Percentiles rank a stretch among this genome's conserved stretches.
Evolutionary conservation across 2,113 vertebrate species (phyloP).

Genomic region (Saguinus imperator): DNA sequence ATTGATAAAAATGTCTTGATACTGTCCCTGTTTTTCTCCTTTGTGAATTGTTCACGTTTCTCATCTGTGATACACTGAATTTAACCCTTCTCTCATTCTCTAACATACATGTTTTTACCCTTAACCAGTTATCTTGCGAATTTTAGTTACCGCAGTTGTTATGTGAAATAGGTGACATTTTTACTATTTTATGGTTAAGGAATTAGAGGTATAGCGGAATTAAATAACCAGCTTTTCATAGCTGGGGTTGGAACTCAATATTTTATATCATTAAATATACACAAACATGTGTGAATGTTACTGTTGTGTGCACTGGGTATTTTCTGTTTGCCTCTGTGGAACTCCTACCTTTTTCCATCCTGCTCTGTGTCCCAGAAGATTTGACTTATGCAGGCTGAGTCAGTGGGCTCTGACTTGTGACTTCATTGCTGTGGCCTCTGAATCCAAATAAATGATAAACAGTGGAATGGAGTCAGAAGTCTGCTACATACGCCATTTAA

Average conservation of each 20-base stretch:
- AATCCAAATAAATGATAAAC: slow-evolving; percentile 14
- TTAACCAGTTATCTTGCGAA: neutral
- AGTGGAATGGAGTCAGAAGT: neutral
- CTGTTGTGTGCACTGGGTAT: neutral
- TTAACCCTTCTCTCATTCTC: neutral
- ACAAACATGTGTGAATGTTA: neutral
- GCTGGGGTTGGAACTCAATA: neutral
- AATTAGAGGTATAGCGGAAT: slow-evolving; percentile 22
- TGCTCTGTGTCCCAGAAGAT: neutral
- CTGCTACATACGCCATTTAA: neutral
- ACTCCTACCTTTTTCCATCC: neutral
- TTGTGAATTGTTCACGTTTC: neutral
- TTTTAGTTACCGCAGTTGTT: slow-evolving; percentile 2
- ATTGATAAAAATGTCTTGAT: neutral
- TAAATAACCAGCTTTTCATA: slow-evolving; percentile 44
- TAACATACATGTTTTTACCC: neutral
- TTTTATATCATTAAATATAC: slow-evolving; percentile 40
- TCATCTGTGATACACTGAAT: neutral
- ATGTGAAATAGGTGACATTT: neutral
- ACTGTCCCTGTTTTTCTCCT: neutral
- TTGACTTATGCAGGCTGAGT: neutral
- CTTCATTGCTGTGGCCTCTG: neutral
- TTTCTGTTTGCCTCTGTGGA: slow-evolving; percentile 1
- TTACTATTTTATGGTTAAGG: slow-evolving; percentile 14
- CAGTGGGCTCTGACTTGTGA: neutral